Conservation (phyloP, 2,888 invertebrate genomes). For the Yponomeuta sedellus region DNA sequence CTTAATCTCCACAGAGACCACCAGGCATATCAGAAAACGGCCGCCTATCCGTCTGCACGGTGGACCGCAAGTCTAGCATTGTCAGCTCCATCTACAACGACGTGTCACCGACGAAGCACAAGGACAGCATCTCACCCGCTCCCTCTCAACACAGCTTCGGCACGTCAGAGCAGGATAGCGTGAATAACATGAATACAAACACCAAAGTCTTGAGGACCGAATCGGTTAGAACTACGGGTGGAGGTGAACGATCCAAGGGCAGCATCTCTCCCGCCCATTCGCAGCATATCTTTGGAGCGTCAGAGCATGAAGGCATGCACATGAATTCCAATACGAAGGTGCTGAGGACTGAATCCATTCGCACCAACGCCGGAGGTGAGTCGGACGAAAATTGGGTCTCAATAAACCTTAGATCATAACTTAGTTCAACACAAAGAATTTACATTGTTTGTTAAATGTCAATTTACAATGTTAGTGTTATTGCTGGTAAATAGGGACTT, state of each 20-base stretch:
- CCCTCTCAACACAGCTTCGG: slow-evolving; percentile 61
- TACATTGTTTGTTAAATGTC: too few species aligned
- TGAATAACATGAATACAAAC: not conserved
- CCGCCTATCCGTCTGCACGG: slow-evolving; percentile 62
- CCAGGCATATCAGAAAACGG: slow-evolving; percentile 56
- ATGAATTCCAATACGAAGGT: slow-evolving; percentile 28
- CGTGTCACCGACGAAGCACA: slow-evolving; percentile 55
- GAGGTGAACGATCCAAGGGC: slow-evolving; percentile 32
- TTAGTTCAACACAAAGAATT: too few species aligned
- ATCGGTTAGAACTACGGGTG: slow-evolving; percentile 43
- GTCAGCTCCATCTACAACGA: slow-evolving; percentile 66
- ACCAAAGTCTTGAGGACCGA: slow-evolving; percentile 52
- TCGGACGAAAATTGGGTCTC: not conserved
- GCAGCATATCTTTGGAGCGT: slow-evolving; percentile 51
- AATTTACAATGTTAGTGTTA: too few species aligned
- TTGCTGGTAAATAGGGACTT: too few species aligned
- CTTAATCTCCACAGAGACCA: slow-evolving; percentile 45
- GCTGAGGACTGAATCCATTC: slow-evolving; percentile 54
- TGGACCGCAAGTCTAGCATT: slow-evolving; percentile 66
- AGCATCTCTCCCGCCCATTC: slow-evolving; percentile 64
- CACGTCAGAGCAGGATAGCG: slow-evolving; percentile 37
- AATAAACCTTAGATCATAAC: too few species aligned
- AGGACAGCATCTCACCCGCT: slow-evolving; percentile 60
- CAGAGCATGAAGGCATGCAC: slow-evolving; percentile 36
- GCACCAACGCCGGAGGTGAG: slow-evolving; percentile 29